phyloP scores from a whole-genome alignment of 2,888 invertebrate genomes.

The Gymnocheta viridis region DNA sequence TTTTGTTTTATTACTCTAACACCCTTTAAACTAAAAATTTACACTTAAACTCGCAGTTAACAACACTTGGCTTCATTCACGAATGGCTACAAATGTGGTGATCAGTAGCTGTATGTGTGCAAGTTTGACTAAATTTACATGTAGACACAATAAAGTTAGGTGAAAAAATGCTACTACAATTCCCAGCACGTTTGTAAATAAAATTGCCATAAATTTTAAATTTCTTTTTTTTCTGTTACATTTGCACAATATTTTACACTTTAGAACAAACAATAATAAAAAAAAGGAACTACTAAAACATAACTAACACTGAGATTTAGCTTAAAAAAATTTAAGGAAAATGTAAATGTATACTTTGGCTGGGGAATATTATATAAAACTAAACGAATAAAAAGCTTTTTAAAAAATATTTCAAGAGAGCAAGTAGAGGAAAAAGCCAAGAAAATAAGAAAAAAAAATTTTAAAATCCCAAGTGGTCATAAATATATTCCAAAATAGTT shows the following conservation, averaged over 20 bases:
- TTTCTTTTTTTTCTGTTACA: constrained; percentile 75
- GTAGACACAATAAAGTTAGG: constrained; percentile 28
- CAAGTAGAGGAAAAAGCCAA: constrained; percentile 56
- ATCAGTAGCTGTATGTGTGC: background rate
- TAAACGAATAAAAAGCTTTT: constrained; percentile 16
- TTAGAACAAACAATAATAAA: constrained; percentile 44
- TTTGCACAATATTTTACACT: constrained; percentile 71
- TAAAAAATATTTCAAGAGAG: constrained; percentile 20
- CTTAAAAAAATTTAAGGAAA: constrained; percentile 7
- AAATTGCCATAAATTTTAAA: constrained; percentile 79
- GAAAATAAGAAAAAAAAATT: constrained; percentile 67
- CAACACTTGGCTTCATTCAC: constrained; percentile 19
- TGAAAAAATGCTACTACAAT: constrained; percentile 55
- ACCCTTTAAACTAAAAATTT: constrained; percentile 59
- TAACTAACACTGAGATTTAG: constrained; percentile 67
- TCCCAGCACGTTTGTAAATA: constrained; percentile 77
- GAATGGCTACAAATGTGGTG: background rate
- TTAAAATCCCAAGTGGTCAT: constrained; percentile 77
- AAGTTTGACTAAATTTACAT: constrained; percentile 38
- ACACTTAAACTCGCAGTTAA: constrained; percentile 38
- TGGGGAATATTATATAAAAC: constrained; percentile 45
- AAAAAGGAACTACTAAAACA: constrained; percentile 8
- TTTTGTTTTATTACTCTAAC: constrained; percentile 66
- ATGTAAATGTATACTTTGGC: constrained; percentile 40
- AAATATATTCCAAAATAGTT: constrained; percentile 78